These are phyloP conservation scores for Pelvicachromis taeniatus DNA, from an alignment of 2,113 vertebrate genomes.

Conservation along the genomic window DNA sequence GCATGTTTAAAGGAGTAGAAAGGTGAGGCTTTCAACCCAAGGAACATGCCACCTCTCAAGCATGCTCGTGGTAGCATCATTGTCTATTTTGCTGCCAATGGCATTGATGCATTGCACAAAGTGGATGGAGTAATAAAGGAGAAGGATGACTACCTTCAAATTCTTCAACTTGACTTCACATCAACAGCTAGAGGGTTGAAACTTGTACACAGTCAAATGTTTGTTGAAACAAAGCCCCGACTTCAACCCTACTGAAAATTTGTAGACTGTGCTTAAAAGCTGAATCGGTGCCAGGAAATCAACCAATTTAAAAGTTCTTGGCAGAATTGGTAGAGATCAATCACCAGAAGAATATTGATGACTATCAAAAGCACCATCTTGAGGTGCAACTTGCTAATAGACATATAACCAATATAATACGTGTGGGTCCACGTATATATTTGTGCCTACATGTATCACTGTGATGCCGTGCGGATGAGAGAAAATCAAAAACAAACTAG, in stretches of 20 bases:
- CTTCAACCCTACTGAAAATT: background rate
- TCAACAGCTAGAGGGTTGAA: background rate
- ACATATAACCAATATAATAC: background rate
- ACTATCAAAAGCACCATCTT: background rate
- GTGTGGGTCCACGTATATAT: background rate
- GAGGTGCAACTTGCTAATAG: background rate
- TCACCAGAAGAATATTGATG: background rate
- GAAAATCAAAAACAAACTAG: background rate
- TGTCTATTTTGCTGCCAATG: background rate
- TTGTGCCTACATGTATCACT: background rate
- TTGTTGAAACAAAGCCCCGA: background rate
- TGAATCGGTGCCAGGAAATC: rapidly evolving
- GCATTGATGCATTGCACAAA: background rate
- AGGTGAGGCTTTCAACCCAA: background rate
- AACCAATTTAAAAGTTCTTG: too few species aligned
- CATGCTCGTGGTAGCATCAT: background rate
- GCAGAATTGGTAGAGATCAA: too few species aligned
- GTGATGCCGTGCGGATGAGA: rapidly evolving
- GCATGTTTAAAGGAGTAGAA: background rate
- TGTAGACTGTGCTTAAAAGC: background rate
- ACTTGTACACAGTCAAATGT: background rate
- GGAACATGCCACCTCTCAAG: background rate
- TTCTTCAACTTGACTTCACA: background rate
- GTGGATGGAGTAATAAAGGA: background rate
- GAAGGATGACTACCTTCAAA: background rate